These are phyloP conservation scores for Clepsis dumicolana DNA, from an alignment of 2,888 invertebrate species.

Conservation along the genomic window DNA sequence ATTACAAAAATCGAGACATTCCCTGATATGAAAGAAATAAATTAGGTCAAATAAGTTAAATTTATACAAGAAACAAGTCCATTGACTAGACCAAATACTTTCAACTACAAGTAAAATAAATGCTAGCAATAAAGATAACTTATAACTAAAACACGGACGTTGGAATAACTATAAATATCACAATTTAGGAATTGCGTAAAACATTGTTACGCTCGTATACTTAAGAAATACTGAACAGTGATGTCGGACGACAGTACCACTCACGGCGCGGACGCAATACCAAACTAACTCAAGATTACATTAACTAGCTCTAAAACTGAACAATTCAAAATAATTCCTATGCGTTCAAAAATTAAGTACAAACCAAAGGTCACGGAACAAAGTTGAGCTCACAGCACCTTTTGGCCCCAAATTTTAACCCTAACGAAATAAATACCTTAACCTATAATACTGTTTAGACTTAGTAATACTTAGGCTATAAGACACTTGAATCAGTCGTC, in stretches of 20 bases:
- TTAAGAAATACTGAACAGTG: constrained; percentile 65
- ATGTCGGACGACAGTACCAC: constrained; percentile 52
- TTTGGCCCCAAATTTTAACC: constrained; percentile 74
- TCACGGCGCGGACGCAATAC: constrained; percentile 44
- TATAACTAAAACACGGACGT: constrained; percentile 59
- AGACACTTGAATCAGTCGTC: constrained; percentile 68
- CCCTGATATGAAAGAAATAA: constrained; percentile 46
- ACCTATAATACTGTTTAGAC: constrained; percentile 77
- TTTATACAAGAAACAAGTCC: constrained; percentile 49
- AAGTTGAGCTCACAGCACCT: constrained; percentile 70
- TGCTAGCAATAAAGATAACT: constrained; percentile 47
- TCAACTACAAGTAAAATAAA: constrained; percentile 19
- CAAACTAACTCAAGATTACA: constrained; percentile 39
- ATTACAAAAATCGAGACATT: constrained; percentile 45
- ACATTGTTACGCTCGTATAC: constrained; percentile 58
- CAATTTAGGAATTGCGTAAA: constrained; percentile 82
- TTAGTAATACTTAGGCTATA: constrained; percentile 58
- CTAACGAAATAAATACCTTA: constrained; percentile 72
- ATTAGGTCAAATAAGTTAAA: constrained; percentile 41
- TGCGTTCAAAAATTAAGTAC: constrained; percentile 52
- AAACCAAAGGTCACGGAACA: constrained; percentile 65
- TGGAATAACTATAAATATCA: constrained; percentile 76
- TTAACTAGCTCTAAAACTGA: constrained; percentile 29
- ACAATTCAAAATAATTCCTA: constrained; percentile 46
- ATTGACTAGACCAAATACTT: constrained; percentile 66